These are phyloP conservation scores for Charanyca ferruginea DNA, from an alignment of 2,888 invertebrate species.

Conservation along the genomic window DNA sequence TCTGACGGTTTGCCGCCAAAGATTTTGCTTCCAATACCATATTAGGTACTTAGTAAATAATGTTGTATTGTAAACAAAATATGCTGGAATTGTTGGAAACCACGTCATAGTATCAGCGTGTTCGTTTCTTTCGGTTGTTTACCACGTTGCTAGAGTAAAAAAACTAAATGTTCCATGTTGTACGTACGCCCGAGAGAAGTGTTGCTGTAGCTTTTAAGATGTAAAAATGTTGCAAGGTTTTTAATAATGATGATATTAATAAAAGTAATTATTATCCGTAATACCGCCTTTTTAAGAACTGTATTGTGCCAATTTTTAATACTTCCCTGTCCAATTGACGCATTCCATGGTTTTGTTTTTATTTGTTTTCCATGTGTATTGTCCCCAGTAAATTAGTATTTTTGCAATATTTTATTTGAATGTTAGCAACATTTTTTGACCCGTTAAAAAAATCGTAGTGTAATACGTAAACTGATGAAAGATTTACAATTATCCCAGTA, in stretches of 20 bases:
- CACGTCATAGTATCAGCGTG: no score
- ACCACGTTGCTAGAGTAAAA: constrained; percentile 63
- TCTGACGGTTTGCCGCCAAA: no score
- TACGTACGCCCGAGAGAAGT: constrained; percentile 74
- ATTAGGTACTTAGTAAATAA: no score
- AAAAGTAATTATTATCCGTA: constrained; percentile 61
- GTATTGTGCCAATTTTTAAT: constrained; percentile 83
- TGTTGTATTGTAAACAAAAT: no score
- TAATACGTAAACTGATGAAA: constrained; percentile 16
- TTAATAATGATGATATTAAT: constrained; percentile 66
- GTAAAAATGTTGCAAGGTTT: constrained; percentile 80
- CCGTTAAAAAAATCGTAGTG: neutral
- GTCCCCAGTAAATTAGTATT: constrained; percentile 33
- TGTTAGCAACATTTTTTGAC: constrained; percentile 23
- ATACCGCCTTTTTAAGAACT: constrained; percentile 77
- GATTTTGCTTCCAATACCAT: no score
- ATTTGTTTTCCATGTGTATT: constrained; percentile 55
- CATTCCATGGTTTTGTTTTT: constrained; percentile 72
- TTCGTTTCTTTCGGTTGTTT: no score
- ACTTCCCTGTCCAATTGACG: constrained; percentile 69
- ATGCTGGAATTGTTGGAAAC: no score
- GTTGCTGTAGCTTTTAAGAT: constrained; percentile 76
- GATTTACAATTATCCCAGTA: constrained; percentile 2
- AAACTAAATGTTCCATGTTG: constrained; percentile 78
- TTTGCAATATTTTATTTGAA: constrained; percentile 4